Evolutionary conservation across 2,797 vertebrate species (phyloP), one percentile per base, ranked within the genome.

Genomic region (Lates japonicus): DNA sequence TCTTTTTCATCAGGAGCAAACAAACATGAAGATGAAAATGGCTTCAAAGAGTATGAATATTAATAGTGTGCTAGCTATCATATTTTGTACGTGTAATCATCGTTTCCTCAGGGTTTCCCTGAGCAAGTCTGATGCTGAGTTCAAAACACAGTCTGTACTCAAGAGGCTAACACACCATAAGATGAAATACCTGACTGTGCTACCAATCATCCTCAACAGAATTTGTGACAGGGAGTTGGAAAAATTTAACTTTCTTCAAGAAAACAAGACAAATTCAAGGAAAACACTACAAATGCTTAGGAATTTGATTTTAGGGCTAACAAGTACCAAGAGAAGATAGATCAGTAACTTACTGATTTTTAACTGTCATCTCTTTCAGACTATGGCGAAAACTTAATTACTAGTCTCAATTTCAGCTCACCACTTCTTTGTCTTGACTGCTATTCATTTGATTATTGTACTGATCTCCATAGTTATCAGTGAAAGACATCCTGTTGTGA

Each of bases 1-100:
- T 99, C 98, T 99, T 92, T 94, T 95, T 82, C 95, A 96, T 87
- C 89, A 94, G 87, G 92, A 91, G 92, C 89, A 95, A 93, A 94
- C 93, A 95, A 94, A 95, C 91, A 94, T 17, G 60, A 84, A 92
- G 90, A 95, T 91, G 92, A 95, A 94, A 93, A 95, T 90, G 90
- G 88, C 92, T 93, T 95, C 93, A 95, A 94, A 94, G 90, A 87
- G 87, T 91, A 95, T 95, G 94, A 95, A 95, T 95, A 95, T 95
- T 94, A 95, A 96, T 94, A 70, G 41, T 52, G 76, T 33, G 59
- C 72, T 71, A 70, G 80, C 90, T 63, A 92, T 92, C 85, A 75
- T 81, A 90, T 90, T 93, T 94, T 90, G 87, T 65, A 86, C 41
- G 87, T 84, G 89, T 90, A 92, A 94, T 95, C 90, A 92, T 90